Conservation (phyloP, 2,888 invertebrate species). For the Monochamus alternatus region DNA sequence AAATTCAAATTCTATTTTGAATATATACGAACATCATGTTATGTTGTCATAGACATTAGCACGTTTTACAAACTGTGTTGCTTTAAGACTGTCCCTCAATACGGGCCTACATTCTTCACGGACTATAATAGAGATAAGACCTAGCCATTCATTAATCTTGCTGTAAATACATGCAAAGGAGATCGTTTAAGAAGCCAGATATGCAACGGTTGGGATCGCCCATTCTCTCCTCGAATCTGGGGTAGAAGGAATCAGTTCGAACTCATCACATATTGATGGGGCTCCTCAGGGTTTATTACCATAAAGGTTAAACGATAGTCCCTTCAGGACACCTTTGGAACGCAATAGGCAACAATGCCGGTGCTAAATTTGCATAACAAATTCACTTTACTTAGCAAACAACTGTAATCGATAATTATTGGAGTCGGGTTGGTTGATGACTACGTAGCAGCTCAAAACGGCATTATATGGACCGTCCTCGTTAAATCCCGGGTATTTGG, state of each 20-base stretch:
- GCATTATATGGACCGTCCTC: too few species aligned
- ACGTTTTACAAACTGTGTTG: too few species aligned
- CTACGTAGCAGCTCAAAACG: too few species aligned
- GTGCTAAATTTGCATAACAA: not conserved
- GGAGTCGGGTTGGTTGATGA: not conserved
- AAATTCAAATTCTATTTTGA: too few species aligned
- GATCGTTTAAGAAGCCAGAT: too few species aligned
- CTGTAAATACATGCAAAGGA: not conserved
- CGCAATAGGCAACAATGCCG: not conserved
- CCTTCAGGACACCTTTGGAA: conserved; percentile 8
- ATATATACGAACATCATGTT: too few species aligned
- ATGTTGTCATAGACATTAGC: too few species aligned
- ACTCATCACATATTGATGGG: conserved; percentile 17
- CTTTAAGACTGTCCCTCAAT: too few species aligned
- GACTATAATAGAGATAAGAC: too few species aligned
- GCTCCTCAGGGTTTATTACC: conserved; percentile 18
- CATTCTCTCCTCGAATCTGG: not conserved
- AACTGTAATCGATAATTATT: not conserved
- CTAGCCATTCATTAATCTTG: not conserved
- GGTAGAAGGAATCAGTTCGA: conserved; percentile 10
- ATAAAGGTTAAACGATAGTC: conserved; percentile 14
- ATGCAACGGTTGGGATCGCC: not conserved
- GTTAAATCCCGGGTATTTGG: too few species aligned
- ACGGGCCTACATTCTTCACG: too few species aligned
- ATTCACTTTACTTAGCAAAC: not conserved